Conservation (phyloP, 2,113 vertebrate genomes). For the Phrynosoma platyrhinos region DNA sequence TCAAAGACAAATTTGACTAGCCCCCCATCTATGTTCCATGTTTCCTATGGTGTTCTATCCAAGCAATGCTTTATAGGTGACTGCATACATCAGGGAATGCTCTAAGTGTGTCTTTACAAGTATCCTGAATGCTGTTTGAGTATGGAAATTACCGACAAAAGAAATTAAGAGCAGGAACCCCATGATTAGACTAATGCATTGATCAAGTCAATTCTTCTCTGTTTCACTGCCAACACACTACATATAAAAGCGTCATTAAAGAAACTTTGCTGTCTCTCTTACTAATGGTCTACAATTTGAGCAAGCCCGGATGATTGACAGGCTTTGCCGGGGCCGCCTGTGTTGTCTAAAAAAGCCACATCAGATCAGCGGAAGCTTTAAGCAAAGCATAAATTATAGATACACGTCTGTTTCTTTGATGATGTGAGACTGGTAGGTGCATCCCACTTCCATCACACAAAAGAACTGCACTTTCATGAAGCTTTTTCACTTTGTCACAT, state of each 20-base stretch:
- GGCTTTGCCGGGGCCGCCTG: slow-evolving; percentile 80
- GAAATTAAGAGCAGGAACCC: slow-evolving; percentile 84
- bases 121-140: slow-evolving; percentile 72
- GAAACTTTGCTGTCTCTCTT: slow-evolving; percentile 81
- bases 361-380: slow-evolving; percentile 83
- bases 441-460: slow-evolving; percentile 79
- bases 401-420: slow-evolving; percentile 86
- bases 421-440: slow-evolving; percentile 81
- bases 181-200: slow-evolving; percentile 85
- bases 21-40: slow-evolving; percentile 61
- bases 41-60: slow-evolving; percentile 71
- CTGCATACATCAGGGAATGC: slow-evolving; percentile 71
- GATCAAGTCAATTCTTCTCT: slow-evolving; percentile 86
- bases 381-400: slow-evolving; percentile 91
- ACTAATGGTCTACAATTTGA: slow-evolving; percentile 84
- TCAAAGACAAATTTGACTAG: slow-evolving; percentile 72
- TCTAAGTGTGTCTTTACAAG: slow-evolving; percentile 77
- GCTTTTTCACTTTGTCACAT: slow-evolving; percentile 88
- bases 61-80: slow-evolving; percentile 76
- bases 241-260: slow-evolving; percentile 86
- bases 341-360: slow-evolving; percentile 85
- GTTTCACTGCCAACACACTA: slow-evolving; percentile 84
- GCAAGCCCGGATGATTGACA: slow-evolving; percentile 82
- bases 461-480: slow-evolving; percentile 81
- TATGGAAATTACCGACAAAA: slow-evolving; percentile 84